Conservation (phyloP, 2,888 invertebrate species). For the Macrosiphum euphorbiae region DNA sequence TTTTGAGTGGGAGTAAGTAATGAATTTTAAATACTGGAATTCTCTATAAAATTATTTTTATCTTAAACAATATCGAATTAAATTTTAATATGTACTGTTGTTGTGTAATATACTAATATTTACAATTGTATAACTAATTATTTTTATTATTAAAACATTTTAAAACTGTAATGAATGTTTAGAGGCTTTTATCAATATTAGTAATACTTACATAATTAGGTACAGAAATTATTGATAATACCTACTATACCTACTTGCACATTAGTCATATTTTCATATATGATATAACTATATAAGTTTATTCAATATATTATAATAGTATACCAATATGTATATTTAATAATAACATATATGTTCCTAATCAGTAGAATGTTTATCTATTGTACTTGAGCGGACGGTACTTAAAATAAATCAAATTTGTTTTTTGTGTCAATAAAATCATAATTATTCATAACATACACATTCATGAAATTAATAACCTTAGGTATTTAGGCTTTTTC, state of each 20-base stretch:
- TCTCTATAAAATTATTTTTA: background rate
- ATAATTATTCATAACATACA: background rate
- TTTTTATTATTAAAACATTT: background rate
- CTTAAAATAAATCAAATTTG: background rate
- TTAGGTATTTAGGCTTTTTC: background rate
- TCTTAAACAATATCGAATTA: background rate
- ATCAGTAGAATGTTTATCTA: background rate
- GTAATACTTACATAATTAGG: background rate
- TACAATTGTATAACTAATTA: background rate
- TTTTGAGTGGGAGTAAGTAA: slow-evolving; percentile 1
- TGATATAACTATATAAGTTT: background rate
- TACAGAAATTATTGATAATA: background rate
- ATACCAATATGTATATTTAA: background rate
- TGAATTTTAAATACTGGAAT: background rate
- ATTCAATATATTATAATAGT: background rate
- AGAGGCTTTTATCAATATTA: background rate
- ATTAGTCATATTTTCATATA: background rate
- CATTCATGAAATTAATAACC: background rate
- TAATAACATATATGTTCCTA: background rate
- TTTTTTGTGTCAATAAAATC: background rate
- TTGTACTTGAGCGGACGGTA: background rate
- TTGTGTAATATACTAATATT: background rate
- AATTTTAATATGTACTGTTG: background rate
- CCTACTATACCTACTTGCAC: background rate
- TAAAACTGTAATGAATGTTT: background rate